These are phyloP conservation scores for Aptenodytes forsteri DNA, from an alignment of 2,113 vertebrate species.

Conservation along the genomic window DNA sequence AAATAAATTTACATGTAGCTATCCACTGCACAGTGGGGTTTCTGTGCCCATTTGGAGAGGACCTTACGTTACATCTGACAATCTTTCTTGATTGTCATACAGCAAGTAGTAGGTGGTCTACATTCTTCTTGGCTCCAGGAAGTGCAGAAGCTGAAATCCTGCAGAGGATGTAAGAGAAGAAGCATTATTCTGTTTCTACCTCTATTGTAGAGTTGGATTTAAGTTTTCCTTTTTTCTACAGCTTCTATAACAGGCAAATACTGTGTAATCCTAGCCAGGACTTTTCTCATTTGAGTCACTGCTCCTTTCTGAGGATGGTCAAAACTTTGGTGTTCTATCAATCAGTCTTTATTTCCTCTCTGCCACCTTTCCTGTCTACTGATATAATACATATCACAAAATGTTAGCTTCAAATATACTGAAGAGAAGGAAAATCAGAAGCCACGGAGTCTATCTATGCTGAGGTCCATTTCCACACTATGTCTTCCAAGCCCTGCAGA, in stretches of 20 bases:
- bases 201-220: not conserved
- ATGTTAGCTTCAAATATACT: not conserved
- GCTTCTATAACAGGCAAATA: not conserved
- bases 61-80: not conserved
- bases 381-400: not conserved
- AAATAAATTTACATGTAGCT: not conserved
- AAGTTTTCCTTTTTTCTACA: not conserved
- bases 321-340: not conserved
- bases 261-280: not conserved
- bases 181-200: not conserved
- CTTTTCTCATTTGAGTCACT: not conserved
- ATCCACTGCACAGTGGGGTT: not conserved
- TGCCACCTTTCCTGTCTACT: not conserved
- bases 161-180: not conserved
- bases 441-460: not conserved
- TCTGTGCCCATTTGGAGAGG: not conserved
- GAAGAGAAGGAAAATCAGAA: not conserved
- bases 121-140: not conserved
- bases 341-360: not conserved
- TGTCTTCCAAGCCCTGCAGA: not conserved
- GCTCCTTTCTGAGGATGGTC: not conserved
- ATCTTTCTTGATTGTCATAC: not conserved
- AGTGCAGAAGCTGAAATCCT: not conserved
- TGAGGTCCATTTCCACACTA: not conserved
- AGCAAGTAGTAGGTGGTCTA: not conserved